Evolutionary conservation across 2,113 vertebrate species (phyloP), one percentile per base, ranked within the genome.

Genomic region (Hepsetus odoe): DNA sequence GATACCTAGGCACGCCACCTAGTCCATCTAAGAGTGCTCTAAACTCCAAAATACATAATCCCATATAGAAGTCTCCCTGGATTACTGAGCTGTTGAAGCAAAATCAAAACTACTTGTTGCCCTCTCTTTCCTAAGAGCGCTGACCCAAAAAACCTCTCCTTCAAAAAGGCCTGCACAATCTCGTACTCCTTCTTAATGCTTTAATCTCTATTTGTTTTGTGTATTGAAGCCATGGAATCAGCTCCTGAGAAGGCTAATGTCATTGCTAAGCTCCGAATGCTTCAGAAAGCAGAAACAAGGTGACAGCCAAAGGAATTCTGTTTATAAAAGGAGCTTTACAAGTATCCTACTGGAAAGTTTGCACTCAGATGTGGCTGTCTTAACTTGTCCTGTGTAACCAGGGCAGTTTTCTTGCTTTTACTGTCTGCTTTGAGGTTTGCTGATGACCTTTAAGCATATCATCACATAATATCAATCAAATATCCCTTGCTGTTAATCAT

Each of bases 321-420:
- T 85, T 89, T 85, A 89, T 78, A 86, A 85, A 80, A 62, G 51
- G 66, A 75, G 80, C 74, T 89, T 90, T 86, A 86, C 80, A 87
- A 86, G 83, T 83, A 80, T 84, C 84, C 80, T 67, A 40, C 80
- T 72, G 77, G 82, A 86, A 80, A 74, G 81, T 79, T 85, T 81
- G 85, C 71, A 80, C 77, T 84, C 74, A 81, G 40, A 89, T 79
- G 87, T 85, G 80, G 62, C 53, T 82, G 59, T 32, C 77, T 65
- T 80, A 86, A 86, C 58, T 44, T 30, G 67, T 74, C 64, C 72
- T 12, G 55, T 83, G 77, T 65, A 80, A 85, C 79, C 81, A 71
- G 74, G 73, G 84, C 77, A 82, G 74, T 62, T 44, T 16, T 58
- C 18, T 53, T 5, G 59, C n/a, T 80, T 88, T 84, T 56, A 72